Evolutionary conservation across 1,140 invertebrate genomes (phyloP).

Genomic region (Trachymyrmex septentrionalis): DNA sequence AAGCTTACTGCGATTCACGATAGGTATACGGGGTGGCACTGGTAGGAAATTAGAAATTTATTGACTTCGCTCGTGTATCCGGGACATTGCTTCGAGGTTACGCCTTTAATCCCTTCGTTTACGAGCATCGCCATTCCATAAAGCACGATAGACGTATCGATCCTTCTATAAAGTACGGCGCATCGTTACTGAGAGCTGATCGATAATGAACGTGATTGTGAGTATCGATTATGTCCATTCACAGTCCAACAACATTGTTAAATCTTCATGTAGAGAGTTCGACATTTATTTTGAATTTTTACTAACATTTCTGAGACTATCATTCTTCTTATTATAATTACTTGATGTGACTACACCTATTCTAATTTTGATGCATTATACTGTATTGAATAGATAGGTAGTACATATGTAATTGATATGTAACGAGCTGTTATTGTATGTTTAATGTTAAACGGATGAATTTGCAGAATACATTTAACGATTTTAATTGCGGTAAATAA

Average conservation of each 20-base stretch:
- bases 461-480: constrained; percentile 60
- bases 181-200: constrained; percentile 38
- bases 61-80: constrained; percentile 57
- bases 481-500: constrained; percentile 63
- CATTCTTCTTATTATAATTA: background rate
- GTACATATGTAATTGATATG: constrained; percentile 34
- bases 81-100: constrained; percentile 47
- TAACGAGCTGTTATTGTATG: constrained; percentile 45
- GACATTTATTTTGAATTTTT: background rate
- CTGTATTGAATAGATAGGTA: background rate
- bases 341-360: background rate
- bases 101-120: constrained; percentile 67
- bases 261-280: background rate
- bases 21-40: constrained; percentile 56
- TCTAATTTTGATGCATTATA: constrained; percentile 4
- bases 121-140: constrained; percentile 51
- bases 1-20: constrained; percentile 45
- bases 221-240: constrained; percentile 36
- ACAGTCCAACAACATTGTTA: constrained; percentile 8
- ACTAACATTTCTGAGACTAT: background rate
- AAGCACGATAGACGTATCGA: constrained; percentile 54
- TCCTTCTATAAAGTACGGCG: constrained; percentile 37
- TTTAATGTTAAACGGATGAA: constrained; percentile 55
- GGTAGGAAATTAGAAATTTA: constrained; percentile 73
- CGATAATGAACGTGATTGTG: constrained; percentile 21